These are phyloP conservation scores for Poecile atricapillus DNA, from an alignment of 2,113 vertebrate genomes.

Conservation along the genomic window DNA sequence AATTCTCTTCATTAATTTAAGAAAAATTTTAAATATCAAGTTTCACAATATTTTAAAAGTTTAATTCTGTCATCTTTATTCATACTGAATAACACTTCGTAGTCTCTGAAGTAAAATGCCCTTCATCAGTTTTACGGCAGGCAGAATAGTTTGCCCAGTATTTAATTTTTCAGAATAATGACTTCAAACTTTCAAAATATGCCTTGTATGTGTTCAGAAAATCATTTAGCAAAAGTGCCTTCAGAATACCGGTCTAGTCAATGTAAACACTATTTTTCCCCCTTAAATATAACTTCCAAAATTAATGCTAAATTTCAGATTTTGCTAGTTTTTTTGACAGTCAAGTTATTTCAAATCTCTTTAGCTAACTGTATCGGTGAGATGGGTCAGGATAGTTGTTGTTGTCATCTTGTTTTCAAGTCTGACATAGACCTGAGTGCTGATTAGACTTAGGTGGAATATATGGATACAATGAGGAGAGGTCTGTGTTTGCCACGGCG, in stretches of 20 bases:
- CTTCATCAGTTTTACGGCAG: neutral
- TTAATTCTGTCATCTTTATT: neutral
- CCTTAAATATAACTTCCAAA: neutral
- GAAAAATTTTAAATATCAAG: neutral
- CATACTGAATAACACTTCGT: neutral
- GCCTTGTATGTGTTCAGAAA: neutral
- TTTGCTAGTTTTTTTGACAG: neutral
- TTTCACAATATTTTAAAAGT: constrained; percentile 23
- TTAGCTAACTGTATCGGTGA: neutral
- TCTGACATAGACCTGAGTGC: neutral
- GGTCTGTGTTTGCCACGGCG: too few relatives aligned
- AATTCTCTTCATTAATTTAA: constrained; percentile 11
- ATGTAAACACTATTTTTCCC: neutral
- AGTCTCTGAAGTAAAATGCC: neutral
- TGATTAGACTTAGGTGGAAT: neutral
- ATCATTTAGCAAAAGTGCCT: neutral
- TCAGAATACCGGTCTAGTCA: neutral
- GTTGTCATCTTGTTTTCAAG: neutral
- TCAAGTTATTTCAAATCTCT: neutral
- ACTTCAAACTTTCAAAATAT: neutral
- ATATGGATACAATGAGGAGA: neutral
- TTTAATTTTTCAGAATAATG: neutral
- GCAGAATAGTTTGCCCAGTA: neutral
- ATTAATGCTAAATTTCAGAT: neutral
- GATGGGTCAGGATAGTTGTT: neutral